phyloP scores from a whole-genome alignment of 2,888 invertebrate genomes.

The Lumbricus terrestris region DNA sequence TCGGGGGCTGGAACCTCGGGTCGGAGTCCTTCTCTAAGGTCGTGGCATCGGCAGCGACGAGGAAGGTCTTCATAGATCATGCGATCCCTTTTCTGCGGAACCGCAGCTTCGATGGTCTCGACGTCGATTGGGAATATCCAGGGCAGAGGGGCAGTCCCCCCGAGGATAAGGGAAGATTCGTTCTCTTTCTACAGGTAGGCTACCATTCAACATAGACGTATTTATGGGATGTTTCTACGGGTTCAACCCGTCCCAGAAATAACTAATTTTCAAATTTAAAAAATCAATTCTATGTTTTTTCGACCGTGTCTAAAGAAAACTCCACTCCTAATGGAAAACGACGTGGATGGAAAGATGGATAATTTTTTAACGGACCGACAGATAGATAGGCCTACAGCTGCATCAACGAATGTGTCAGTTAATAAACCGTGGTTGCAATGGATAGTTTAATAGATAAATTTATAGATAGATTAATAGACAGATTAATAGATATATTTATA shows the following conservation, averaged over 20 bases:
- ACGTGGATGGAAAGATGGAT: too few species aligned
- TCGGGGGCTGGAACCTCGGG: conserved; percentile 8
- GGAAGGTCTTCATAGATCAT: not conserved
- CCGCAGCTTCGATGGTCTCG: not conserved
- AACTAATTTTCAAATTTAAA: too few species aligned
- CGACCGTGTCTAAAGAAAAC: too few species aligned
- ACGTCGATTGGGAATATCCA: conserved; percentile 4
- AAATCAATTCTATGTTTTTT: too few species aligned
- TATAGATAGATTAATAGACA: not conserved
- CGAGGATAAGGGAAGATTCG: not conserved
- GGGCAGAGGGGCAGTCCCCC: not conserved
- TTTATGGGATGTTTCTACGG: not conserved
- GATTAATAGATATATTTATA: not conserved
- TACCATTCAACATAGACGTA: not conserved
- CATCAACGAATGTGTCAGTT: not conserved
- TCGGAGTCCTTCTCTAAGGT: not conserved
- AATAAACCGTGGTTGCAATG: not conserved
- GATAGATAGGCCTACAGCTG: not conserved
- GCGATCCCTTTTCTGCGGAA: not conserved
- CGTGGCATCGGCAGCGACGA: not conserved
- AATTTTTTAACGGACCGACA: too few species aligned
- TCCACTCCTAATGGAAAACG: too few species aligned
- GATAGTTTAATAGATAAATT: not conserved
- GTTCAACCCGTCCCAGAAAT: too few species aligned
- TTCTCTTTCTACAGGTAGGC: not conserved